Evolutionary conservation across 2,113 vertebrate genomes (phyloP), one percentile per base, ranked within the genome.

Genomic region (Notarius quadriscutis): DNA sequence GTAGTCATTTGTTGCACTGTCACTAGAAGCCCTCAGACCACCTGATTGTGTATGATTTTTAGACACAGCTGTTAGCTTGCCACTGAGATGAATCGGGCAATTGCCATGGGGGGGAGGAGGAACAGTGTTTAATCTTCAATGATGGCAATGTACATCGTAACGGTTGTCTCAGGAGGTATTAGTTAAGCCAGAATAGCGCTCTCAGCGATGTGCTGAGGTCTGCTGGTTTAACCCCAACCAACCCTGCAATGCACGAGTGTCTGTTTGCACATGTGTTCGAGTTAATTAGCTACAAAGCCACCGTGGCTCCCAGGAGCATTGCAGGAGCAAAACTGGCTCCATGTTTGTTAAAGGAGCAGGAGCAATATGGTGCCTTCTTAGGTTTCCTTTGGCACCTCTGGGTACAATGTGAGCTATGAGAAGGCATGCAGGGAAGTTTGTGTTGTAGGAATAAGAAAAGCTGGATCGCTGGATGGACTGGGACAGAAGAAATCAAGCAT

Each of bases 251-350:
- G 85, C 89, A 85, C 63, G n/a, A 85, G 84, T 87, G 87, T 90
- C 87, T 88, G 85, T 85, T 85, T 85, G 82, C 87, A 89, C 87
- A 87, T 87, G 89, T 90, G 89, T 90, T 89, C 41, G 89, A 83
- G 87, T 90, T 91, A 91, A 90, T 90, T 87, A 87, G 89, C 87
- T 83, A 87, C 89, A 89, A 85, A 88, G 71, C 86, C 77, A 63
- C 85, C 65, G 85, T 86, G n/a, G 71, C 53, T 85, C 84, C 85
- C 88, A 81, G 22, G 91, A 89, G 90, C 30, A 81, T 60, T n/a
- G 17, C 15, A 25, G 65, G 81, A 63, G 58, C 57, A 62, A 72
- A 85, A 81, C 87, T 58, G 50, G 51, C 60, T 77, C 67, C 14
- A 63, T 89, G 84, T 87, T 85, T 88, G 86, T 83, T 90, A 83